Base-by-base conservation (phyloP, 2,797 vertebrate genomes). In the Lutjanus campechanus region DNA sequence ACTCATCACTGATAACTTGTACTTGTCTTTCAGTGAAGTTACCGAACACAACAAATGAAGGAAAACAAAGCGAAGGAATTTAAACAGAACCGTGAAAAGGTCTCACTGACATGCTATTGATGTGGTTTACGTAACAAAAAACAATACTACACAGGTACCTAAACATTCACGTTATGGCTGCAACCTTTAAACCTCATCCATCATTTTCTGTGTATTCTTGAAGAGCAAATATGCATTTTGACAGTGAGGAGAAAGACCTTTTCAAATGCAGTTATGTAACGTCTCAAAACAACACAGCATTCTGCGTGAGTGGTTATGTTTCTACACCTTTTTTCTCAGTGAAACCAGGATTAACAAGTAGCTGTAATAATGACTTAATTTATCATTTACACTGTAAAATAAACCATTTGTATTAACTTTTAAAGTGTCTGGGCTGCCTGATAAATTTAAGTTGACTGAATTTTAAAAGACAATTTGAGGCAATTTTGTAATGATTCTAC, bases 251-350 rank as follows among this genome's bases (percentile, higher is more conserved):
- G 11, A 69, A 69, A 76, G 15, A 55, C 12, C 49, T 25, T 74
- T 75, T 66, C 53, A 69, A 20, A 53, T 12, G 29, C 20, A 12
- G 40, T 82, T 77, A 60, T 7, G 13, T 67, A 84, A 82, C 19
- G 10, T 59, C 22, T 56, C 2, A 63, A 58, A 65, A 77, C 49
- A 61, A 43, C 7, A 9, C 13, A 55, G 12, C 8, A 43, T n/a
- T 25, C 4, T 47, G 12, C 47, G 43, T 40, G 7, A 16, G 11
- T 58, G 47, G 11, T 55, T 22, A 22, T 36, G 6, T 40, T 61
- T 44, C 36, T 44, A 1, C 11, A 36, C 15, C 2, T 0, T 20
- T 17, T 2, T 46, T 16, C 19, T 71, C 4, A 17, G 15, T 44
- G 3, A 60, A 73, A 50, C 11, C 7, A 41, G 4, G 46, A 36